Conservation (phyloP, 2,113 vertebrate species). For the Salvelinus fontinalis region DNA sequence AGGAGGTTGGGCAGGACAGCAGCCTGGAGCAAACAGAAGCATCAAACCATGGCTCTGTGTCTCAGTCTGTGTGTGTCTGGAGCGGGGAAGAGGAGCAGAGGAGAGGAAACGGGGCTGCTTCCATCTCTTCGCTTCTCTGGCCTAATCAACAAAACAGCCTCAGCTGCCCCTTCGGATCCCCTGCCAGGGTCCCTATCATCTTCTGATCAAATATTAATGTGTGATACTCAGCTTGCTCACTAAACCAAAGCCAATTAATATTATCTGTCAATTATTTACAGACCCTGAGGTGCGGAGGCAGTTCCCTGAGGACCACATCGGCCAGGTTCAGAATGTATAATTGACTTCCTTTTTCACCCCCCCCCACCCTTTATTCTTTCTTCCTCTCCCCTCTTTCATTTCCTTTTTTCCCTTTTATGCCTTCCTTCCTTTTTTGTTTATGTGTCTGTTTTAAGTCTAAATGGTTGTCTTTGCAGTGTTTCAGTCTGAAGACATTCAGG, state of each 20-base stretch:
- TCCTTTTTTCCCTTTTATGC: slow-evolving; percentile 43
- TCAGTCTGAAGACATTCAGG: slow-evolving; percentile 12
- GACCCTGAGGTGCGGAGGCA: slow-evolving; percentile 98
- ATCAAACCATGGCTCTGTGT: slow-evolving; percentile 53
- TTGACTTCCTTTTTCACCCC: slow-evolving; percentile 83
- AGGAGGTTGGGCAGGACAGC: slow-evolving; percentile 66
- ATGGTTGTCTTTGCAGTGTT: slow-evolving; percentile 66
- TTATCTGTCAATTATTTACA: slow-evolving; percentile 99
- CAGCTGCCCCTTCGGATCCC: slow-evolving; percentile 96
- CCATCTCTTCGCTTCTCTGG: slow-evolving; percentile 82
- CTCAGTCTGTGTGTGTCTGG: slow-evolving; percentile 67
- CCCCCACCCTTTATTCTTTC: slow-evolving; percentile 52
- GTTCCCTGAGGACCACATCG: slow-evolving; percentile 96
- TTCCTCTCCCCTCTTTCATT: slow-evolving; percentile 43
- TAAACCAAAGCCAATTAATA: slow-evolving; percentile 99
- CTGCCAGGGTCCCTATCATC: slow-evolving; percentile 99
- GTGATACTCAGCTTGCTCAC: slow-evolving; percentile 99
- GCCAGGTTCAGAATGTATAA: slow-evolving; percentile 99
- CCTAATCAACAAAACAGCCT: slow-evolving; percentile 94
- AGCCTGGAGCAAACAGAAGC: slow-evolving; percentile 76
- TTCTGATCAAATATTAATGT: slow-evolving; percentile 99
- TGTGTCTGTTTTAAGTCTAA: slow-evolving; percentile 73
- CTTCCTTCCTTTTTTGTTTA: slow-evolving; percentile 65
- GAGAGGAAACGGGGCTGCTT: slow-evolving; percentile 74
- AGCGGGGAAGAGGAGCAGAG: slow-evolving; percentile 57